Evolutionary conservation across 92 coral and sea anemone species (phyloP).

Genomic region (Porites divaricata): DNA sequence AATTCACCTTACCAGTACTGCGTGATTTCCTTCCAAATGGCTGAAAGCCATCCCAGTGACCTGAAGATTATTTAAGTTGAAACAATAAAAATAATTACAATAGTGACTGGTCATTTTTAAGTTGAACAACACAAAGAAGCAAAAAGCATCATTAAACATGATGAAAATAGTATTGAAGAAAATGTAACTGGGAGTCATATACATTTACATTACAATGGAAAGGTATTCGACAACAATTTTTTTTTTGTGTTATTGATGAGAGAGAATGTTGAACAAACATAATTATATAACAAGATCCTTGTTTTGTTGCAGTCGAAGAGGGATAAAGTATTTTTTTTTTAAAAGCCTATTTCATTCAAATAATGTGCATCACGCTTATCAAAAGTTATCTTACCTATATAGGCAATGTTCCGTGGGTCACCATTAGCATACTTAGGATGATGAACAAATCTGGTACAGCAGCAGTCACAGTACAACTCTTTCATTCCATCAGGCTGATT

Average conservation of each 20-base stretch:
- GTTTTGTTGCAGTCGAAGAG: no score
- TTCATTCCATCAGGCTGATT: constrained; percentile 42
- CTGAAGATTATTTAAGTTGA: constrained; percentile 16
- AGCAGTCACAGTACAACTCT: constrained; percentile 49
- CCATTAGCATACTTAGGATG: constrained; percentile 60
- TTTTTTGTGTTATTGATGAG: no score
- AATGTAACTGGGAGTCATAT: no score
- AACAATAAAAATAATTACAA: neutral
- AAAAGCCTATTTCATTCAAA: neutral
- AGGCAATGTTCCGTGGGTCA: constrained; percentile 72
- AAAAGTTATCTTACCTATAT: constrained; percentile 48
- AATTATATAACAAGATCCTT: no score
- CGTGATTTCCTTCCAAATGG: constrained; percentile 58
- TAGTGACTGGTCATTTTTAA: neutral
- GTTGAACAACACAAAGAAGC: no score
- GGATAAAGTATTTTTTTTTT: neutral
- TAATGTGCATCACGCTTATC: neutral
- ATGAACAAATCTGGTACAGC: constrained; percentile 64
- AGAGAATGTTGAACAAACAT: no score
- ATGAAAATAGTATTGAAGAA: no score
- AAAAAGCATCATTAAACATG: neutral
- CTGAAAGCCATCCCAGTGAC: constrained; percentile 71
- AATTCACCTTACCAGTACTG: constrained; percentile 29
- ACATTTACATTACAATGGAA: no score
- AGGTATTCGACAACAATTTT: no score